A percentile compares a stretch with the other conserved stretches of the same genome.
phyloP scores from a whole-genome alignment of 2,888 invertebrate species.

The Trichopria drosophilae region DNA sequence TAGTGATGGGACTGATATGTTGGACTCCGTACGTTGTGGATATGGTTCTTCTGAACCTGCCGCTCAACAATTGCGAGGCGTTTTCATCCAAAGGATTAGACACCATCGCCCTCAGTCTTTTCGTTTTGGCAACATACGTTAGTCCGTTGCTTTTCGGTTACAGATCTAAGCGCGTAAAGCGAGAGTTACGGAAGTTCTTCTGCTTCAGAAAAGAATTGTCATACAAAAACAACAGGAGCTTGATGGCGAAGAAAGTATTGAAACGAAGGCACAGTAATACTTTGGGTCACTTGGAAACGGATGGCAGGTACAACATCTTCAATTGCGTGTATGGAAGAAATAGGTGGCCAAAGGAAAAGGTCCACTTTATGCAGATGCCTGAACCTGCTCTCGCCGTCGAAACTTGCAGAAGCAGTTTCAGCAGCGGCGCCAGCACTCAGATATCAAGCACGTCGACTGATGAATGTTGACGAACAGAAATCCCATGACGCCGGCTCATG shows the following conservation, averaged over 20 bases:
- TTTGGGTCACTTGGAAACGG: constrained; percentile 42
- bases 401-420: constrained; percentile 66
- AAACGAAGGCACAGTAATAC: constrained; percentile 48
- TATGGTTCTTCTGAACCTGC: constrained; percentile 59
- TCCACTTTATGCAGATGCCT: constrained; percentile 62
- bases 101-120: constrained; percentile 48
- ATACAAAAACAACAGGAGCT: constrained; percentile 55
- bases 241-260: constrained; percentile 59
- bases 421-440: constrained; percentile 67
- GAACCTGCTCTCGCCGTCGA: constrained; percentile 64
- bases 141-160: constrained; percentile 79
- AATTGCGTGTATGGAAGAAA: constrained; percentile 53
- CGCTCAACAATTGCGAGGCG: neutral
- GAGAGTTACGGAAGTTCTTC: constrained; percentile 62
- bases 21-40: constrained; percentile 62
- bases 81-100: constrained; percentile 43
- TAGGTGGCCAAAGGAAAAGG: constrained; percentile 56
- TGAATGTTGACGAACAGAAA: constrained; percentile 48
- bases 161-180: constrained; percentile 69
- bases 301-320: constrained; percentile 52
- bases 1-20: constrained; percentile 68
- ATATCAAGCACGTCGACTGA: constrained; percentile 67
- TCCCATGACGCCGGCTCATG: no score
- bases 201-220: constrained; percentile 55
- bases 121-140: constrained; percentile 67